phyloP scores from a whole-genome alignment of 1,140 invertebrate genomes.

The Caenorhabditis inopinata region DNA sequence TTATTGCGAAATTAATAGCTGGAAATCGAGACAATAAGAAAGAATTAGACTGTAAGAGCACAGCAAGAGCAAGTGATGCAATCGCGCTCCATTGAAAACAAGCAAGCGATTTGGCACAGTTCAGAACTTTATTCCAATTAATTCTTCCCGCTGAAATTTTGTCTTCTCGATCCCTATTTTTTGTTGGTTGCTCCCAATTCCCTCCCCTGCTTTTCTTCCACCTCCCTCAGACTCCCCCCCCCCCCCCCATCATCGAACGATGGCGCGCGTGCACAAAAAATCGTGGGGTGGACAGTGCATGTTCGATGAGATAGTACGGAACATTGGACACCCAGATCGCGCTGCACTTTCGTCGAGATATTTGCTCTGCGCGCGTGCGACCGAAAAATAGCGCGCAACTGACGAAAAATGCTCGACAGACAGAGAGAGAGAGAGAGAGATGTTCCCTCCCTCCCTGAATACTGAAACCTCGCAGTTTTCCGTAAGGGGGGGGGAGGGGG shows the following conservation, averaged over 20 bases:
- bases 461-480: too few relatives aligned
- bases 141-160: too few relatives aligned
- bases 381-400: constrained; percentile 4
- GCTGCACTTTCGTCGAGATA: constrained; percentile 24
- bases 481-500: too few relatives aligned
- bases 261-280: constrained; percentile 31
- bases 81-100: too few relatives aligned
- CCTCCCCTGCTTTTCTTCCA: neutral
- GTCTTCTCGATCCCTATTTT: neutral
- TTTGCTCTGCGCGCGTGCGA: constrained; percentile 29
- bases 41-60: too few relatives aligned
- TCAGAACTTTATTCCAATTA: too few relatives aligned
- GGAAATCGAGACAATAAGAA: too few relatives aligned
- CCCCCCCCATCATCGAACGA: neutral
- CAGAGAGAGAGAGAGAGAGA: too few relatives aligned
- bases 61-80: too few relatives aligned
- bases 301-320: constrained; percentile 13
- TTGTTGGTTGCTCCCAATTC: neutral
- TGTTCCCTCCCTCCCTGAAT: neutral
- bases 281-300: constrained; percentile 33
- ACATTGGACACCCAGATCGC: neutral
- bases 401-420: constrained; percentile 12
- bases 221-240: neutral
- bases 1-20: too few relatives aligned
- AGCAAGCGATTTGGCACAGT: too few relatives aligned